Evolutionary conservation across 37 sponge, comb jelly and placozoan species (phyloP).

Genomic region (Diacarnus erythraeanus): DNA sequence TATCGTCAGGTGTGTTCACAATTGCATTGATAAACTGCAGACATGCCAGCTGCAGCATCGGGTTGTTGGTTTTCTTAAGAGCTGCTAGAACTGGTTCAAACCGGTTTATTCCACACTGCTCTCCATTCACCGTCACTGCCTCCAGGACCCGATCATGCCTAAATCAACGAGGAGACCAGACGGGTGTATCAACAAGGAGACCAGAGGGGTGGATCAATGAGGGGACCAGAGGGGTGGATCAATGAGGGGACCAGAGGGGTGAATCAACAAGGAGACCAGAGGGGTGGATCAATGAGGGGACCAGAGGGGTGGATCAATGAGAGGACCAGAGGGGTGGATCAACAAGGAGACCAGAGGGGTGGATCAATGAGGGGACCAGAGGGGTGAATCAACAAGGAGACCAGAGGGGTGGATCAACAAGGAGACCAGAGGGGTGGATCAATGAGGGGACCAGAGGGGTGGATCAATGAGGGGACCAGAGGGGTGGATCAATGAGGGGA

Average conservation of each 20-base stretch:
- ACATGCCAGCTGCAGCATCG: conserved; percentile 75
- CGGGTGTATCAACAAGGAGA: neutral
- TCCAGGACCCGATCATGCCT: conserved; percentile 79
- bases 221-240: neutral
- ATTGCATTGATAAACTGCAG: conserved; percentile 97
- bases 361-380: too few relatives aligned
- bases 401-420: neutral
- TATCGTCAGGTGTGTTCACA: conserved; percentile 88
- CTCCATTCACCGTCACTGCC: conserved; percentile 82
- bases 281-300: neutral
- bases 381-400: neutral
- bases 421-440: neutral
- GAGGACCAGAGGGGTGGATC: too few relatives aligned
- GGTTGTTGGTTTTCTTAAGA: conserved; percentile 78
- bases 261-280: neutral
- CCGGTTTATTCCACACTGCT: conserved; percentile 58
- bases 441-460: neutral
- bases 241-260: too few relatives aligned
- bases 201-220: neutral
- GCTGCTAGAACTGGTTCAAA: conserved; percentile 79
- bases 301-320: neutral
- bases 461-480: neutral
- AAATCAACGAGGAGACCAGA: neutral
- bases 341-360: neutral
- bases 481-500: too few relatives aligned